These are phyloP conservation scores for Rhyzopertha dominica DNA, from an alignment of 1,140 invertebrate genomes.

Conservation along the genomic window DNA sequence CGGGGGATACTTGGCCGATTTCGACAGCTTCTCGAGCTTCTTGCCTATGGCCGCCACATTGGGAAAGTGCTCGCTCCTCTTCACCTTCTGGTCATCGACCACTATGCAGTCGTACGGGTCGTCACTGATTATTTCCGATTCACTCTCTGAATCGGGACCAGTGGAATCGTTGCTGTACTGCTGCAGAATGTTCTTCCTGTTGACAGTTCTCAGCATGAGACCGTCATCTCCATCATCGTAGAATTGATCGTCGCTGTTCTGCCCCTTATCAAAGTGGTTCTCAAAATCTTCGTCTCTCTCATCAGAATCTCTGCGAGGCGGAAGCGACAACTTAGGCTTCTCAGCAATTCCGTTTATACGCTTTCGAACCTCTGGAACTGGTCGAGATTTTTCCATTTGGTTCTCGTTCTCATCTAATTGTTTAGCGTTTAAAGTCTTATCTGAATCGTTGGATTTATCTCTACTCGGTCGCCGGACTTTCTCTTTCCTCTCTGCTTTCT, in stretches of 20 bases:
- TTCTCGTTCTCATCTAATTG: slow-evolving; percentile 12
- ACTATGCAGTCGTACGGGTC: slow-evolving; percentile 70
- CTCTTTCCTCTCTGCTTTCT: slow-evolving; percentile 25
- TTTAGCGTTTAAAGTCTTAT: slow-evolving; percentile 36
- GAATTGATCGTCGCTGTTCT: slow-evolving; percentile 55
- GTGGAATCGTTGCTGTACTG: slow-evolving; percentile 59
- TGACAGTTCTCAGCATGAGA: slow-evolving; percentile 58
- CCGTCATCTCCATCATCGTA: slow-evolving; percentile 58
- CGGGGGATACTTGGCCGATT: slow-evolving; percentile 42
- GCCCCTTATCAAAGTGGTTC: slow-evolving; percentile 40
- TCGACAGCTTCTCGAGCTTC: slow-evolving; percentile 49
- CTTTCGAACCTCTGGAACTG: background rate
- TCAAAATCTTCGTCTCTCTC: slow-evolving; percentile 21
- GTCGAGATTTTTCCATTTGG: background rate
- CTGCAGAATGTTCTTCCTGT: slow-evolving; percentile 62
- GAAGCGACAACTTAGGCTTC: too few species aligned
- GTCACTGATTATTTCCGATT: slow-evolving; percentile 60
- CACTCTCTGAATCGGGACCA: slow-evolving; percentile 46
- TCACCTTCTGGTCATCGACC: slow-evolving; percentile 60
- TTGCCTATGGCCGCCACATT: slow-evolving; percentile 46
- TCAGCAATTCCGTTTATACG: slow-evolving; percentile 6
- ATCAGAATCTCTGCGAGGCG: slow-evolving; percentile 33
- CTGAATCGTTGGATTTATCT: slow-evolving; percentile 43
- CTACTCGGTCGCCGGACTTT: slow-evolving; percentile 22
- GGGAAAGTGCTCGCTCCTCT: slow-evolving; percentile 35